These are phyloP conservation scores for Astreopora myriophthalma DNA, from an alignment of 64 coral and sea anemone genomes.

Conservation along the genomic window DNA sequence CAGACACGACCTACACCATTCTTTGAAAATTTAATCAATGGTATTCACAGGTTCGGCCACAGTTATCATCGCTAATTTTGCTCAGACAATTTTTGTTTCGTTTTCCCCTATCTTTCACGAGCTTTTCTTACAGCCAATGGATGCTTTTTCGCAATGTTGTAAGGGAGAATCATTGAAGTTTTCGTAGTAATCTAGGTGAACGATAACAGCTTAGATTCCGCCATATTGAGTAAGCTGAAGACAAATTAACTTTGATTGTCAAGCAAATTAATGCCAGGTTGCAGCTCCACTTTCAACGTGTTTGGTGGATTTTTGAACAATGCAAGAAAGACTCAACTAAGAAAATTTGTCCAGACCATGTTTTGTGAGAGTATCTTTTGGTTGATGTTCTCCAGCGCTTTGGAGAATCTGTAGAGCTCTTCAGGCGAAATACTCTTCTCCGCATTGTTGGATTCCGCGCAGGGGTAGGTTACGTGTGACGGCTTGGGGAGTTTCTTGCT, in stretches of 20 bases:
- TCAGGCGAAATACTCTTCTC: conserved; percentile 9
- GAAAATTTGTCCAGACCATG: conserved; percentile 17
- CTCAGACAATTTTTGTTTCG: too few species aligned
- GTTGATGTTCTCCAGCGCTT: conserved; percentile 39
- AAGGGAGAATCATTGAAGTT: too few species aligned
- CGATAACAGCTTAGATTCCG: too few species aligned
- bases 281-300: neutral
- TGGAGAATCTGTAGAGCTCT: conserved; percentile 2
- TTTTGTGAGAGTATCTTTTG: conserved; percentile 29
- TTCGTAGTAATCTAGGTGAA: too few species aligned
- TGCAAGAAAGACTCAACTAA: neutral
- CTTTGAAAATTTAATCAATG: too few species aligned
- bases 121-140: too few species aligned
- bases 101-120: too few species aligned
- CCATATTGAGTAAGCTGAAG: neutral
- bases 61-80: too few species aligned
- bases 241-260: neutral
- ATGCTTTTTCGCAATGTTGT: too few species aligned
- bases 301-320: neutral
- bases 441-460: neutral
- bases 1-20: too few species aligned
- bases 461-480: neutral
- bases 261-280: neutral
- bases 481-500: neutral
- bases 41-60: too few species aligned